A percentile compares a stretch with the other conserved stretches of the same genome.
Conservation (phyloP, 1,140 invertebrate genomes). For the Brachionus calyciflorus region DNA sequence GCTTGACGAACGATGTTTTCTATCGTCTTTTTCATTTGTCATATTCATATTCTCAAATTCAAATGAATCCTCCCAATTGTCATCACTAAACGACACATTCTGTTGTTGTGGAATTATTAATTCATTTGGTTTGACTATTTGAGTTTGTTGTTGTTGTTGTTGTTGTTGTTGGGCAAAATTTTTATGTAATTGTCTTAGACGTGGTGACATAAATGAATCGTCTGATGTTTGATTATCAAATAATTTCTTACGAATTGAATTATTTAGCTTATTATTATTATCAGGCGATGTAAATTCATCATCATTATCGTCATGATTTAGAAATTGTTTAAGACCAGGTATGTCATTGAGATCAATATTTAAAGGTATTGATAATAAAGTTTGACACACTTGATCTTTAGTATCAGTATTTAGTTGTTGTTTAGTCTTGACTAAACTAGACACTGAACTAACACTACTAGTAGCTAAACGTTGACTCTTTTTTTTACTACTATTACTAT, state of each 20-base stretch:
- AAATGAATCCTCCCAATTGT: slow-evolving; percentile 33
- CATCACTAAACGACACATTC: background rate
- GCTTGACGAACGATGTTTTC: slow-evolving; percentile 28
- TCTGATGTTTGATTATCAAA: background rate
- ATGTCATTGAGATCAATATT: slow-evolving; percentile 14
- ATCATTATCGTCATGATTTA: background rate
- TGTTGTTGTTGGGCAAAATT: background rate
- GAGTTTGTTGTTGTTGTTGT: too few species aligned
- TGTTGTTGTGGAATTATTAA: too few species aligned
- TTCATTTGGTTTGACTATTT: too few species aligned
- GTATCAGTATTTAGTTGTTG: background rate
- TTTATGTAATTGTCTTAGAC: background rate
- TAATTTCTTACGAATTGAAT: slow-evolving; percentile 32
- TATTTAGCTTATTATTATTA: background rate
- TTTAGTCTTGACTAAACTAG: background rate
- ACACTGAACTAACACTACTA: slow-evolving; percentile 7
- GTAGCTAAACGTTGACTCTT: background rate
- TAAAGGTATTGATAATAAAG: background rate
- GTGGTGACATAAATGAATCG: slow-evolving; percentile 34
- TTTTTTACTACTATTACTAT: too few species aligned
- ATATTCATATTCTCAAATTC: slow-evolving; percentile 5
- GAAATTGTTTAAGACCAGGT: background rate
- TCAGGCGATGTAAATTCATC: background rate
- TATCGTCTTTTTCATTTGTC: background rate
- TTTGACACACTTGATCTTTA: slow-evolving; percentile 40